phyloP scores from a whole-genome alignment of 2,113 vertebrate genomes.

The Pao palembangensis region DNA sequence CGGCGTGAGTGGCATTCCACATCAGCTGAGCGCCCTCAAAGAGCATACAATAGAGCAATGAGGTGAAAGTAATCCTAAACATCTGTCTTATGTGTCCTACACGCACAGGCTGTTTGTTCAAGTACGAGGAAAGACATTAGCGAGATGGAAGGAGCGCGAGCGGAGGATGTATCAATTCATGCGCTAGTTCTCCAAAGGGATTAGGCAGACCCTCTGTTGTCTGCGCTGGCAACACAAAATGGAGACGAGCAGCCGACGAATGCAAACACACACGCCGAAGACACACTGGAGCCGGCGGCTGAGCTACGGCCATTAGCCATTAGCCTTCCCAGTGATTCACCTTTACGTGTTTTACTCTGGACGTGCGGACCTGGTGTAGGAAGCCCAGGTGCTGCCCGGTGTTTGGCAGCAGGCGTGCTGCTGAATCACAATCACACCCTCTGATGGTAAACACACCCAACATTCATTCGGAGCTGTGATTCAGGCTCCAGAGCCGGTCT shows the following conservation, averaged over 20 bases:
- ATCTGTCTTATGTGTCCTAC: slow-evolving; percentile 73
- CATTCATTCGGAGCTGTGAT: too few relatives aligned
- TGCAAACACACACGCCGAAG: slow-evolving; percentile 40
- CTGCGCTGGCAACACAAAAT: slow-evolving; percentile 56
- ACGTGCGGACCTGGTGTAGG: too few relatives aligned
- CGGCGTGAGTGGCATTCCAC: slow-evolving; percentile 68
- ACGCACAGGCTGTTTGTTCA: slow-evolving; percentile 71
- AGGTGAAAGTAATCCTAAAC: slow-evolving; percentile 76
- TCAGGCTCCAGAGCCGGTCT: too few relatives aligned
- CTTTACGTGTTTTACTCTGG: too few relatives aligned
- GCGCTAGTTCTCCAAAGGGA: slow-evolving; percentile 69
- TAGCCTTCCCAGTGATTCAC: too few relatives aligned
- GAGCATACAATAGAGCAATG: slow-evolving; percentile 72
- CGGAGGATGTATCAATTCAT: slow-evolving; percentile 65
- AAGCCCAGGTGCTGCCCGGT: too few relatives aligned
- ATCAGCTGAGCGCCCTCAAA: slow-evolving; percentile 73
- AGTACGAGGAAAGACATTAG: slow-evolving; percentile 71
- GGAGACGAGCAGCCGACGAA: slow-evolving; percentile 49
- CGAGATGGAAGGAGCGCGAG: slow-evolving; percentile 22
- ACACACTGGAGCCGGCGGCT: slow-evolving; percentile 11
- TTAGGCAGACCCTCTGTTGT: slow-evolving; percentile 49
- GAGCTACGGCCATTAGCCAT: slow-evolving; percentile 1
- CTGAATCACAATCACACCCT: too few relatives aligned
- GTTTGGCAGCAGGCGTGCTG: too few relatives aligned
- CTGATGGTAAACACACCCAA: too few relatives aligned